Conservation (phyloP, 2,888 invertebrate genomes). For the Leucozona laternaria region DNA sequence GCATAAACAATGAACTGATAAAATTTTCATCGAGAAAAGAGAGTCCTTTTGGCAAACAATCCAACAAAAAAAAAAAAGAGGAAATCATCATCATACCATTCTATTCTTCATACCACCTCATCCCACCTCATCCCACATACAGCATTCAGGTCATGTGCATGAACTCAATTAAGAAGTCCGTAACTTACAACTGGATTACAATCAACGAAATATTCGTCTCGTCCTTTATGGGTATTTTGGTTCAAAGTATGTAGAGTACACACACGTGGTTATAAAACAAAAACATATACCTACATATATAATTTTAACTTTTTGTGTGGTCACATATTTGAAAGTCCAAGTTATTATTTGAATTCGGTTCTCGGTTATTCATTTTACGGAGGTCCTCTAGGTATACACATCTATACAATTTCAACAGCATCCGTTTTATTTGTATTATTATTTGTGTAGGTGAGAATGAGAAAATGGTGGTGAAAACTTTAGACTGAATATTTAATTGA, state of each 20-base stretch:
- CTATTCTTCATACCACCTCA: conserved; percentile 46
- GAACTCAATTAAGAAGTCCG: conserved; percentile 75
- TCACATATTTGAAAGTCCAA: conserved; percentile 30
- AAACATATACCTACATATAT: background rate
- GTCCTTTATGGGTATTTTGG: conserved; percentile 4
- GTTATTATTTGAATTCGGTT: conserved; percentile 63
- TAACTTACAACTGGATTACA: conserved; percentile 75
- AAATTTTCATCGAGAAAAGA: conserved; percentile 57
- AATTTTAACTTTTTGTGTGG: background rate
- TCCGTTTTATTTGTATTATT: too few species aligned
- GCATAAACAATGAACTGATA: conserved; percentile 71
- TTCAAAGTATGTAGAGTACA: background rate
- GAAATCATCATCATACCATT: conserved; percentile 24
- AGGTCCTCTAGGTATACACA: too few species aligned
- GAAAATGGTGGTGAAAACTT: conserved; percentile 15
- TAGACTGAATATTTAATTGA: conserved; percentile 70
- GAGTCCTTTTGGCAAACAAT: conserved; percentile 55
- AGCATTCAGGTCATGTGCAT: conserved; percentile 71
- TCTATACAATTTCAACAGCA: background rate
- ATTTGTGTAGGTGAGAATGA: background rate
- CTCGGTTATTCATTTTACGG: conserved; percentile 6
- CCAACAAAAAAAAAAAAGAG: background rate
- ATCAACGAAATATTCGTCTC: conserved; percentile 64
- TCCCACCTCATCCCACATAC: conserved; percentile 52
- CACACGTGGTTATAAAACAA: background rate